These are phyloP conservation scores for Desmophyllum pertusum DNA, from an alignment of 92 coral and sea anemone genomes.

Conservation along the genomic window DNA sequence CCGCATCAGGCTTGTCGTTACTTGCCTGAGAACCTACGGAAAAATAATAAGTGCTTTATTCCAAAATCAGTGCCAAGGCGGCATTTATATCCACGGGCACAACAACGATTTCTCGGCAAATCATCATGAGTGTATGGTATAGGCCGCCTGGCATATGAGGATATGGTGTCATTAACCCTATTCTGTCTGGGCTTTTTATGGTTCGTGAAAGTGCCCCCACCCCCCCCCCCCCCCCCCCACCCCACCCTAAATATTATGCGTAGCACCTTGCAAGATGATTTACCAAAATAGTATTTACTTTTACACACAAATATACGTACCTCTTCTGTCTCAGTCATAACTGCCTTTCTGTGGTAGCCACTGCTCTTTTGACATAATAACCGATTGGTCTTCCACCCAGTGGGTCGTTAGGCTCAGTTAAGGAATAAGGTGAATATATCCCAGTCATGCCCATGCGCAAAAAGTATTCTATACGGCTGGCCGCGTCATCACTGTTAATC, in stretches of 20 bases:
- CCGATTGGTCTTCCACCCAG: constrained; percentile 36
- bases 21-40: neutral
- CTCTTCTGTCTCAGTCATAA: constrained; percentile 30
- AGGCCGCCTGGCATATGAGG: no score
- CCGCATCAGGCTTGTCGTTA: neutral
- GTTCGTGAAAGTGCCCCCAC: no score
- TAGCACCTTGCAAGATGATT: no score
- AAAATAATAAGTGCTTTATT: neutral
- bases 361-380: constrained; percentile 42
- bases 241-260: no score
- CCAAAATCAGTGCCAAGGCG: no score
- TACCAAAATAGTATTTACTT: no score
- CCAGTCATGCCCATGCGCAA: constrained; percentile 55
- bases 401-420: neutral
- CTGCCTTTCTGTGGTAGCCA: constrained; percentile 10
- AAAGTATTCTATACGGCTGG: constrained; percentile 36
- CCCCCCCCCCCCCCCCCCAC: no score
- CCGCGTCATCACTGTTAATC: constrained; percentile 18
- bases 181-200: no score
- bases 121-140: no score
- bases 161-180: no score
- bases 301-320: constrained; percentile 1
- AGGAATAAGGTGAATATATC: constrained; percentile 40
- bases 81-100: no score
- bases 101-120: no score